phyloP scores from a whole-genome alignment of 2,113 vertebrate genomes.

The Saiga tatarica region DNA sequence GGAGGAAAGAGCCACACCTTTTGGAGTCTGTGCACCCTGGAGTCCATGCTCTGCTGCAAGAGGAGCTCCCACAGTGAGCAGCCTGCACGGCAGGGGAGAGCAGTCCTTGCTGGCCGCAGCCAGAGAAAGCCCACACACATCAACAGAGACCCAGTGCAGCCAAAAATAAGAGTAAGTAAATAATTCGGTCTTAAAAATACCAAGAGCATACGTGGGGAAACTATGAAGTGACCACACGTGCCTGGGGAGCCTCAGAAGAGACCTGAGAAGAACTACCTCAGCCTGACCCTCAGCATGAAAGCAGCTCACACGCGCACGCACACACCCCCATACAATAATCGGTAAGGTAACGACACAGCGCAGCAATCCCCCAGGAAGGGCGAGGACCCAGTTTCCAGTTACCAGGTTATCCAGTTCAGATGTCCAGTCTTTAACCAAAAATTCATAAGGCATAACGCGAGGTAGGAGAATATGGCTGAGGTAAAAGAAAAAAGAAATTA shows the following conservation, averaged over 20 bases:
- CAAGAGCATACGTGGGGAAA: background rate
- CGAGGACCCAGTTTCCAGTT: background rate
- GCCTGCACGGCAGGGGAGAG: fast-evolving
- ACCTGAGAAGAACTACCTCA: background rate
- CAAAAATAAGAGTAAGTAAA: background rate
- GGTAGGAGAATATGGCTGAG: background rate
- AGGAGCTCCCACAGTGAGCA: fast-evolving
- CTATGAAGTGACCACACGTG: background rate
- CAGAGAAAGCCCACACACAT: background rate
- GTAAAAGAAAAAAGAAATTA: background rate
- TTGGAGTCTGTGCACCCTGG: fast-evolving
- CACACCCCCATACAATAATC: background rate
- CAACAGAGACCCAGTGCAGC: background rate
- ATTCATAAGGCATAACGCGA: background rate
- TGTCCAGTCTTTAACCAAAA: background rate
- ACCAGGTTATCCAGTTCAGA: background rate
- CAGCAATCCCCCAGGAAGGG: background rate
- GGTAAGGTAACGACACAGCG: background rate
- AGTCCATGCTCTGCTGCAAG: fast-evolving
- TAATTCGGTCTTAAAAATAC: too few relatives aligned
- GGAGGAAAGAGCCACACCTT: background rate
- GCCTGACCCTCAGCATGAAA: too few relatives aligned
- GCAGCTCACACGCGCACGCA: fast-evolving
- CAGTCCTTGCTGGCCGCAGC: fast-evolving
- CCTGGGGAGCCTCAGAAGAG: background rate